Percentiles rank a stretch among this genome's conserved stretches.
phyloP scores from a whole-genome alignment of 2,797 vertebrate genomes.

The Potorous gilbertii region DNA sequence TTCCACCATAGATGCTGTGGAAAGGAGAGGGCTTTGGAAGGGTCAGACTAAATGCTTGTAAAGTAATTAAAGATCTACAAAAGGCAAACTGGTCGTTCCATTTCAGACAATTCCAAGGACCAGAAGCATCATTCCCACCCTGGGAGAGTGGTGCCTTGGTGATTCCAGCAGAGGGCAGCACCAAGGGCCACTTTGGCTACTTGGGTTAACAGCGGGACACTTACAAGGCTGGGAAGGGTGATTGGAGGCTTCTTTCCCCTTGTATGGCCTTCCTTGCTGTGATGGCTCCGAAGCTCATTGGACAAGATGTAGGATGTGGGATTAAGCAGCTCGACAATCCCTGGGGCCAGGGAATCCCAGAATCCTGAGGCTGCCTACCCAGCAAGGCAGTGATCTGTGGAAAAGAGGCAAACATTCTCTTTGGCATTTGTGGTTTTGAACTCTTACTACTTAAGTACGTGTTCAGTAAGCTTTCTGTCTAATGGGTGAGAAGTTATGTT shows the following conservation, averaged over 20 bases:
- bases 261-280: not conserved
- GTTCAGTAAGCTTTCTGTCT: not conserved
- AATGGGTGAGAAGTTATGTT: not conserved
- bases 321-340: not conserved
- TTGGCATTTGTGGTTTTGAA: conserved; percentile 30
- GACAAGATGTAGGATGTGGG: not conserved
- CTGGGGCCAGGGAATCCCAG: not conserved
- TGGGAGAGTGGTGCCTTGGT: not conserved
- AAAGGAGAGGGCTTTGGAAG: not conserved
- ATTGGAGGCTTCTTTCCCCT: not conserved
- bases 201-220: not conserved
- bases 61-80: not conserved
- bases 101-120: not conserved
- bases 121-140: not conserved
- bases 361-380: not conserved
- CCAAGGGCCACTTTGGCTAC: not conserved
- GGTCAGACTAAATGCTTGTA: not conserved
- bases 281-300: not conserved
- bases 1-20: not conserved
- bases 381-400: conserved; percentile 37
- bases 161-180: not conserved
- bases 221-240: not conserved
- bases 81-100: not conserved
- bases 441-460: not conserved
- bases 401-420: conserved; percentile 47